Evolutionary conservation across 2,797 vertebrate genomes (phyloP), one percentile per base, ranked within the genome.

Genomic region (Malacoctenus gilli): DNA sequence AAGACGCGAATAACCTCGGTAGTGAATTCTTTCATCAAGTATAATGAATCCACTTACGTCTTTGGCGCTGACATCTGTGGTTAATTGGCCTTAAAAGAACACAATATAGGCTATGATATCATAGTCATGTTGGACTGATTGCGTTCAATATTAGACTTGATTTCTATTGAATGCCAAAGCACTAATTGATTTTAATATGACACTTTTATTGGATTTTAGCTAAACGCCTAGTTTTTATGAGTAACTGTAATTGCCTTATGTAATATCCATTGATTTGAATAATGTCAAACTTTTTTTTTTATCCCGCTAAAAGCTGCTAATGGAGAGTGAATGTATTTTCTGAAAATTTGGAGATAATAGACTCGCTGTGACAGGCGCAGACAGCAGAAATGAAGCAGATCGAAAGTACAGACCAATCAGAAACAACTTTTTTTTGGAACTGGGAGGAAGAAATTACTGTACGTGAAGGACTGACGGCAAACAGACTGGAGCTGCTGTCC

Each of bases 61-160:
- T 79, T 78, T 67, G 67, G 59, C 57, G 35, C 51, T 57, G 68
- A 75, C 69, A 65, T 39, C 1, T 9, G 28, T n/a, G 66, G 67
- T 84, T 83, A 85, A 82, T 83, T 78, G 73, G 48, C 58, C 30
- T 70, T 71, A 66, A 68, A 75, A 64, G 43, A 68, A 73, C 64
- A 40, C 25, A 55, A 64, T 72, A 68, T 49, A 31, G 32, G 59
- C 41, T 37, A 61, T 80, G 48, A 53, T 80, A 77, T 75, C 34
- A 65, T 72, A 65, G 59, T 76, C 60, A 51, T 53, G 16, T n/a
- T 41, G 40, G 39, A 66, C 32, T 54, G 40, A 76, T 68, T 64
- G 48, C 23, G 23, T 74, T 76, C 47, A 72, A 40, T 67, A 42
- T 48, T 31, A 22, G 8, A 42, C 4, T 57, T 11, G 7, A 25